A percentile compares a stretch with the other conserved stretches of the same genome.
These are phyloP conservation scores for Ceratina australensis DNA, from an alignment of 1,140 invertebrate species.

Conservation along the genomic window DNA sequence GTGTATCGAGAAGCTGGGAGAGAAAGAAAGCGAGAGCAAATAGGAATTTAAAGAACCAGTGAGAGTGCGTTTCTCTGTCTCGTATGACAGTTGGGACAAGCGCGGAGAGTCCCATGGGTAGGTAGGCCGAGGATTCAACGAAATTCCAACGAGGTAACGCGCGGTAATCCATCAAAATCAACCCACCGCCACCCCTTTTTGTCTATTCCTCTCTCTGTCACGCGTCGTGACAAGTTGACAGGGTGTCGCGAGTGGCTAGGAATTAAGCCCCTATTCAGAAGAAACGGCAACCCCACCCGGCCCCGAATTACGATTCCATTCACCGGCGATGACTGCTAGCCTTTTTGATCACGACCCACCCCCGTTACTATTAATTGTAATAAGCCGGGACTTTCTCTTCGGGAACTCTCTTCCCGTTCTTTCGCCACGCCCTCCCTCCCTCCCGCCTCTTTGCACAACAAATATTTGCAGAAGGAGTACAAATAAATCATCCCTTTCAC, in stretches of 20 bases:
- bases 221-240: slow-evolving; percentile 37
- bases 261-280: slow-evolving; percentile 76
- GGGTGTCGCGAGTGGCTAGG: slow-evolving; percentile 59
- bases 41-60: background rate
- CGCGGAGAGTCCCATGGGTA: slow-evolving; percentile 33
- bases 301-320: slow-evolving; percentile 73
- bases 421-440: background rate
- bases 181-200: slow-evolving; percentile 52
- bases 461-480: slow-evolving; percentile 68
- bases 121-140: slow-evolving; percentile 29
- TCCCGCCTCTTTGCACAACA: slow-evolving; percentile 49
- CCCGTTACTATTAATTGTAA: slow-evolving; percentile 72
- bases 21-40: background rate
- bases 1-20: background rate
- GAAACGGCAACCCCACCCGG: slow-evolving; percentile 52
- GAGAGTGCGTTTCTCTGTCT: slow-evolving; percentile 59
- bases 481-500: slow-evolving; percentile 70
- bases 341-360: slow-evolving; percentile 47
- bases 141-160: slow-evolving; percentile 49
- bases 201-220: slow-evolving; percentile 40
- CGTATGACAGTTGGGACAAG: slow-evolving; percentile 22
- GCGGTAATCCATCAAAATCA: slow-evolving; percentile 70
- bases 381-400: slow-evolving; percentile 49
- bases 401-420: slow-evolving; percentile 9
- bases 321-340: slow-evolving; percentile 61